phyloP scores from a whole-genome alignment of 2,113 vertebrate genomes.

The Ibidorhyncha struthersii region DNA sequence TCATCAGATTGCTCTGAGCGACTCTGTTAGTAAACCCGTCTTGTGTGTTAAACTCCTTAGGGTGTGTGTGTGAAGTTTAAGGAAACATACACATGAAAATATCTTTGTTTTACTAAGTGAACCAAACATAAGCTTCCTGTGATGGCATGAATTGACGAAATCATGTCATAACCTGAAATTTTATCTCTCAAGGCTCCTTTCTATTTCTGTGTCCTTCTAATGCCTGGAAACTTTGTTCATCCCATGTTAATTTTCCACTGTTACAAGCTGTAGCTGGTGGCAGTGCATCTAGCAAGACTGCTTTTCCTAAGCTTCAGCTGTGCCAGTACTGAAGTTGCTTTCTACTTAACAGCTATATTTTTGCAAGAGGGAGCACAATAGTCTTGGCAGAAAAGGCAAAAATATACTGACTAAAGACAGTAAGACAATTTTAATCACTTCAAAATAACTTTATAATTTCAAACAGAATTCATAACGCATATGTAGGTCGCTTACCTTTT shows the following conservation, averaged over 20 bases:
- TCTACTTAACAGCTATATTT: background rate
- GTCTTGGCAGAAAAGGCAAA: background rate
- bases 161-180: background rate
- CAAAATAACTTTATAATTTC: background rate
- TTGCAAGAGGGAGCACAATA: background rate
- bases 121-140: background rate
- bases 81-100: background rate
- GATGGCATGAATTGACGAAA: background rate
- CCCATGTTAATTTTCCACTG: background rate
- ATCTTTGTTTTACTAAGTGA: background rate
- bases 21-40: background rate
- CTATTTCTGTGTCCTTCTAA: background rate
- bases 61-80: background rate
- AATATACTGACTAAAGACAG: background rate
- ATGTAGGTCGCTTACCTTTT: background rate
- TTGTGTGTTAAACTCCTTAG: background rate
- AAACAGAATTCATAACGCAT: background rate
- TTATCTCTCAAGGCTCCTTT: background rate
- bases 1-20: background rate
- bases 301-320: background rate
- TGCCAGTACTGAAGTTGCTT: background rate
- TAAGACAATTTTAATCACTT: background rate
- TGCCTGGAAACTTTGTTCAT: background rate
- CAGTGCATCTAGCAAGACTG: background rate
- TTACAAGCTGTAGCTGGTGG: background rate